Evolutionary conservation across 1,140 invertebrate genomes (phyloP).

Genomic region (Drosophila sechellia): DNA sequence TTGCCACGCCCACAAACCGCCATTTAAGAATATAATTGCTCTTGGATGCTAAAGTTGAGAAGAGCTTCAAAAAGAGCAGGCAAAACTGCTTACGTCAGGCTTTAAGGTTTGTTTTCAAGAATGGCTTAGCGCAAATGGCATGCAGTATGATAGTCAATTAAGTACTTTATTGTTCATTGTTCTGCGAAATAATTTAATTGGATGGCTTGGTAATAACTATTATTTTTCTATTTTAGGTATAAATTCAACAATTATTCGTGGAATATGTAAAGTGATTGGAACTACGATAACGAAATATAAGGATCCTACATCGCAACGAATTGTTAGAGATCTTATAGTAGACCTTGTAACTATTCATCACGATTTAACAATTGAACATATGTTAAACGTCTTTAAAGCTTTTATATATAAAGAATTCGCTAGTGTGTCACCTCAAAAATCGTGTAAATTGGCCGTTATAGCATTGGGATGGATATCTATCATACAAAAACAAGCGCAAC

Average conservation of each 20-base stretch:
- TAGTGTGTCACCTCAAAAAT: not conserved
- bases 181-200: too few species aligned
- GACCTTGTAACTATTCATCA: constrained; percentile 1
- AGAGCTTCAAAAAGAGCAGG: too few species aligned
- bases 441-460: constrained; percentile 2
- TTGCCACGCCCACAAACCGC: too few species aligned
- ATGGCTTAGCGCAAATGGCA: too few species aligned
- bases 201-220: not conserved
- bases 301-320: not conserved
- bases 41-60: too few species aligned
- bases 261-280: constrained; percentile 3
- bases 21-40: too few species aligned
- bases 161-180: too few species aligned
- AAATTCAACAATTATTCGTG: constrained; percentile 8
- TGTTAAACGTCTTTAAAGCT: constrained; percentile 5
- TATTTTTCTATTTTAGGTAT: constrained; percentile 3
- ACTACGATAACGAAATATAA: constrained; percentile 11
- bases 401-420: constrained; percentile 2
- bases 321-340: constrained; percentile 4
- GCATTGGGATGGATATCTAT: constrained; percentile 6
- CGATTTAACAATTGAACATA: constrained; percentile 10
- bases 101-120: too few species aligned
- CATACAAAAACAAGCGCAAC: constrained; percentile 1
- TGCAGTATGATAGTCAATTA: too few species aligned
- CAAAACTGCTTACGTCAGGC: too few species aligned